A percentile compares a stretch with the other conserved stretches of the same genome.
phyloP scores from a whole-genome alignment of 2,888 invertebrate genomes.

The Cataglyphis altisquamis region DNA sequence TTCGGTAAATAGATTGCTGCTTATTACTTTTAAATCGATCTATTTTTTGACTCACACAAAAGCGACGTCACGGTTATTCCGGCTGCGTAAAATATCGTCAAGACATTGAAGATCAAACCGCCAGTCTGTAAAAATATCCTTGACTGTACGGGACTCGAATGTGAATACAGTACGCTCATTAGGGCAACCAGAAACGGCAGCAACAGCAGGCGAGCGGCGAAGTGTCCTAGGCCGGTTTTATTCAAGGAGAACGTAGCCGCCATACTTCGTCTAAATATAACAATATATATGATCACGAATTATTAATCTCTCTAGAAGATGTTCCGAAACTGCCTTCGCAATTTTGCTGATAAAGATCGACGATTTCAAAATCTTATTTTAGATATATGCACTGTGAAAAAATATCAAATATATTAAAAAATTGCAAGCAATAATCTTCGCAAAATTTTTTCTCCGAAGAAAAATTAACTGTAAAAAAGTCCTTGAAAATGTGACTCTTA shows the following conservation, averaged over 20 bases:
- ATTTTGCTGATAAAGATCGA: neutral
- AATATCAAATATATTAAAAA: slow-evolving; percentile 1
- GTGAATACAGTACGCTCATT: slow-evolving; percentile 82
- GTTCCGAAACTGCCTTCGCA: neutral
- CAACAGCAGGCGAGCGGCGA: slow-evolving; percentile 91
- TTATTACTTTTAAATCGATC: neutral
- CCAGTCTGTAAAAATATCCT: slow-evolving; percentile 83
- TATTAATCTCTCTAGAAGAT: slow-evolving; percentile 7
- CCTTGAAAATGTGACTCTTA: neutral
- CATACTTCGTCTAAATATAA: slow-evolving; percentile 90
- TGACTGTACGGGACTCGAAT: slow-evolving; percentile 82
- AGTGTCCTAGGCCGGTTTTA: slow-evolving; percentile 91
- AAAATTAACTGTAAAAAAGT: neutral
- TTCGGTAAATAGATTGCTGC: slow-evolving; percentile 49
- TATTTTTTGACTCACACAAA: slow-evolving; percentile 78
- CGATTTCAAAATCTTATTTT: neutral
- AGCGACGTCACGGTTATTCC: slow-evolving; percentile 84
- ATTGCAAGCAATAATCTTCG: neutral
- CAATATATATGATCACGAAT: slow-evolving; percentile 5
- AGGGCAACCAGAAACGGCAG: slow-evolving; percentile 89
- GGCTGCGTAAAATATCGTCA: slow-evolving; percentile 92
- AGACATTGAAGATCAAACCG: slow-evolving; percentile 89
- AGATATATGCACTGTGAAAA: neutral
- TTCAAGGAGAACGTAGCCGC: slow-evolving; percentile 93
- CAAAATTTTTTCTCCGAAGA: neutral